Conservation (phyloP, 2,888 invertebrate genomes). For the Sphaeridia pumilis region DNA sequence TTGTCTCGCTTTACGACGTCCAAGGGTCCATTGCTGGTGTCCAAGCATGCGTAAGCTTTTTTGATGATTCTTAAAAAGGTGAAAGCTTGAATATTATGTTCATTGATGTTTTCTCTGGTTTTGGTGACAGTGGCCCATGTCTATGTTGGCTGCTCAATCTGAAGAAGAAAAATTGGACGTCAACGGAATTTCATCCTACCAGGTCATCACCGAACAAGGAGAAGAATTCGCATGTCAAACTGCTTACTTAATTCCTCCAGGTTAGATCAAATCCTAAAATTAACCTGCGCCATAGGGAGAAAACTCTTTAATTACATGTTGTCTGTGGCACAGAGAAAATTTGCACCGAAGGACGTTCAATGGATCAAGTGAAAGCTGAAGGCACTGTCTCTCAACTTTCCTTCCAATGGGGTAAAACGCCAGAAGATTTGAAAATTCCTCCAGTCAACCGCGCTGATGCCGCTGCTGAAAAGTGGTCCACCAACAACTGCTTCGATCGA, state of each 20-base stretch:
- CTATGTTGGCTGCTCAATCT: no score
- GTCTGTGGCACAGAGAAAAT: constrained; percentile 20
- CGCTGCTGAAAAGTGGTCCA: constrained; percentile 19
- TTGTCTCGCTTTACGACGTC: constrained; percentile 20
- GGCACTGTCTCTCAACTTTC: constrained; percentile 29
- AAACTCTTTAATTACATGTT: not conserved
- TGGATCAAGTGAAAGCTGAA: constrained; percentile 5
- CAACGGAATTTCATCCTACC: no score
- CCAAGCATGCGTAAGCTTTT: constrained; percentile 21
- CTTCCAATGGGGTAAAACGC: constrained; percentile 24
- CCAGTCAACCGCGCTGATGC: constrained; percentile 18
- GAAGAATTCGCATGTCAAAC: constrained; percentile 21
- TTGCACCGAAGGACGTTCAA: constrained; percentile 21
- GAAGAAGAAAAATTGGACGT: no score
- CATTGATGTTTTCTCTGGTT: not conserved
- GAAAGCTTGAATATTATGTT: not conserved
- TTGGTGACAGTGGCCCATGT: not conserved
- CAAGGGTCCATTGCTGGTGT: constrained; percentile 30
- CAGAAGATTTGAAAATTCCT: constrained; percentile 8
- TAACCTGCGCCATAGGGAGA: not conserved
- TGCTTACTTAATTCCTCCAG: constrained; percentile 27
- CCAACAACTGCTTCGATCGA: constrained; percentile 26
- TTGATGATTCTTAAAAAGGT: not conserved
- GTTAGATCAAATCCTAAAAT: no score
- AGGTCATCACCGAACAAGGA: no score